These are phyloP conservation scores for Dicycla oo DNA, from an alignment of 2,888 invertebrate genomes.

Conservation along the genomic window DNA sequence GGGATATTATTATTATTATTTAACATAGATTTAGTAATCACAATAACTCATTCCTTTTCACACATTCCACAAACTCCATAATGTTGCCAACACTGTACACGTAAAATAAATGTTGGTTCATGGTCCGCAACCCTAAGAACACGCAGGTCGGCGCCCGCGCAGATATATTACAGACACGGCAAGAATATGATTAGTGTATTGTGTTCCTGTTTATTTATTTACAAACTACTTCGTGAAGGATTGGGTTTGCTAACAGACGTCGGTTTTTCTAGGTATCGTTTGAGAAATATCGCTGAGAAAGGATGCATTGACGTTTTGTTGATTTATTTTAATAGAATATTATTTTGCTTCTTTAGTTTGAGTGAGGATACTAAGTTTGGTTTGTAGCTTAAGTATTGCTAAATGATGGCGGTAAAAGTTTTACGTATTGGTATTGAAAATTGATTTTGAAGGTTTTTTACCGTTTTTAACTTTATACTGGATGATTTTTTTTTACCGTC, in stretches of 20 bases:
- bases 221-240: conserved; percentile 61
- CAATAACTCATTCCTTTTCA: neutral
- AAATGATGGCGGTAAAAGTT: no score
- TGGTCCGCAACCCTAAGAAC: conserved; percentile 39
- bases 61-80: neutral
- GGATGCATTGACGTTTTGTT: conserved; percentile 30
- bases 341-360: conserved; percentile 16
- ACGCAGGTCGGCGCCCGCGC: conserved; percentile 54
- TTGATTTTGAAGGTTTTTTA: no score
- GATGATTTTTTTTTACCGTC: no score
- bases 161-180: conserved; percentile 68
- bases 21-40: no score
- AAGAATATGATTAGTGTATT: conserved; percentile 76
- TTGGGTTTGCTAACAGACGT: conserved; percentile 38
- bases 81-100: neutral
- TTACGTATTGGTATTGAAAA: no score
- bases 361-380: neutral
- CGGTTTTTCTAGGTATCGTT: conserved; percentile 43
- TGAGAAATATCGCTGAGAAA: conserved; percentile 45
- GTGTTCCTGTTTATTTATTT: conserved; percentile 67
- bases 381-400: neutral
- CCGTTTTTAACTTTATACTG: no score
- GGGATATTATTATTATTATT: no score
- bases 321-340: conserved; percentile 33
- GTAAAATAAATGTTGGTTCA: conserved; percentile 38